These are phyloP conservation scores for Drosophila atroscutellata DNA, from an alignment of 2,888 invertebrate species.

Conservation along the genomic window DNA sequence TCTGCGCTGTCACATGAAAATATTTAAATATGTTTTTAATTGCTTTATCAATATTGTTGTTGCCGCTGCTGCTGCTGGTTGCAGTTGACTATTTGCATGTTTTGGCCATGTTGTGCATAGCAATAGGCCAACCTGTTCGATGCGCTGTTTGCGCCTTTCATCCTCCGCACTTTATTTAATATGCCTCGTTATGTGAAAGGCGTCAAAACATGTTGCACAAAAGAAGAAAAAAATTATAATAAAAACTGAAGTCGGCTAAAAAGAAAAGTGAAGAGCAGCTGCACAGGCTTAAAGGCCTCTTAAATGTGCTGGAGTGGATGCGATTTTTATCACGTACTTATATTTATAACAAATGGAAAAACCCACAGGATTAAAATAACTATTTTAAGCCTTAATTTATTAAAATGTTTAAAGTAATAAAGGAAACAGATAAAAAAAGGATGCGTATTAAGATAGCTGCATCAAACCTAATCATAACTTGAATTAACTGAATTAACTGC, in stretches of 20 bases:
- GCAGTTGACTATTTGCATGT: constrained; percentile 55
- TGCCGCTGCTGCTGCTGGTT: constrained; percentile 5
- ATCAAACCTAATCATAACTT: not conserved
- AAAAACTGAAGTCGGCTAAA: constrained; percentile 35
- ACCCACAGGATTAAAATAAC: not conserved
- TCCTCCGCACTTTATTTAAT: constrained; percentile 52
- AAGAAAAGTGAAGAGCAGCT: constrained; percentile 36
- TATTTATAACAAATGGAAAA: not conserved
- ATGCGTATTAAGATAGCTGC: not conserved
- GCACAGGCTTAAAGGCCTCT: not conserved
- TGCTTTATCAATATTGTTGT: constrained; percentile 74
- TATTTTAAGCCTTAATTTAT: not conserved
- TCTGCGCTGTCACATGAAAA: constrained; percentile 63
- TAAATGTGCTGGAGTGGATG: not conserved
- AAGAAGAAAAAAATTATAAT: constrained; percentile 19
- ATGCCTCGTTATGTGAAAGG: constrained; percentile 53
- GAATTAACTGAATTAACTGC: not conserved
- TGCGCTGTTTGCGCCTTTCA: constrained; percentile 35
- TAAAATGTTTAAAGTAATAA: not conserved
- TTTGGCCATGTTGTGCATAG: constrained; percentile 67
- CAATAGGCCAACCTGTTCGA: constrained; percentile 56
- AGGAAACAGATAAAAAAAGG: not conserved
- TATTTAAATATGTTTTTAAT: constrained; percentile 77
- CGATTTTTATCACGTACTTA: constrained; percentile 6
- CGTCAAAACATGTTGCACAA: constrained; percentile 67